A percentile compares a stretch with the other conserved stretches of the same genome.
phyloP scores from a whole-genome alignment of 2,888 invertebrate species.

The Dryadula phaetusa region DNA sequence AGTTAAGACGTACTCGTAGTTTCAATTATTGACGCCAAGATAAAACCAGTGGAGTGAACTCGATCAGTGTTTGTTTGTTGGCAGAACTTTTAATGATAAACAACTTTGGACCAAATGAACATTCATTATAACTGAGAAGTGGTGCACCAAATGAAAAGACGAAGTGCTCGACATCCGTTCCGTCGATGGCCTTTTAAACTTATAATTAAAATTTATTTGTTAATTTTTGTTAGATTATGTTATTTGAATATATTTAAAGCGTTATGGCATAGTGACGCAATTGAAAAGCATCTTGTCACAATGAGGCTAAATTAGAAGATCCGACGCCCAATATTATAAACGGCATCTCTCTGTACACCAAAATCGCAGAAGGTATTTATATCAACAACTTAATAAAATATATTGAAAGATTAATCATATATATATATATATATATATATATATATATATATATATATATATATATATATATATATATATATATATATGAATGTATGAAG shows the following conservation, averaged over 20 bases:
- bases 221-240: background rate
- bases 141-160: conserved; percentile 26
- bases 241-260: background rate
- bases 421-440: too few species aligned
- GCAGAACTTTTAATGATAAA: conserved; percentile 44
- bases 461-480: too few species aligned
- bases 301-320: too few species aligned
- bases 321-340: too few species aligned
- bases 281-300: background rate
- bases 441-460: too few species aligned
- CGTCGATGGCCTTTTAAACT: conserved; percentile 19
- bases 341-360: too few species aligned
- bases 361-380: too few species aligned
- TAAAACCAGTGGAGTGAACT: conserved; percentile 30
- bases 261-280: background rate
- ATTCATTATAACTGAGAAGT: conserved; percentile 36
- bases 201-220: conserved; percentile 23
- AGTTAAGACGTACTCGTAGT: background rate
- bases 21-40: conserved; percentile 19
- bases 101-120: conserved; percentile 39
- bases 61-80: conserved; percentile 36
- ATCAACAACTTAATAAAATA: too few species aligned
- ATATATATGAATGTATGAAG: too few species aligned
- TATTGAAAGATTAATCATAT: too few species aligned
- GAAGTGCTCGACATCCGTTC: conserved; percentile 16